Evolutionary conservation across 2,888 invertebrate genomes (phyloP).

Genomic region (Anthophora plumipes): DNA sequence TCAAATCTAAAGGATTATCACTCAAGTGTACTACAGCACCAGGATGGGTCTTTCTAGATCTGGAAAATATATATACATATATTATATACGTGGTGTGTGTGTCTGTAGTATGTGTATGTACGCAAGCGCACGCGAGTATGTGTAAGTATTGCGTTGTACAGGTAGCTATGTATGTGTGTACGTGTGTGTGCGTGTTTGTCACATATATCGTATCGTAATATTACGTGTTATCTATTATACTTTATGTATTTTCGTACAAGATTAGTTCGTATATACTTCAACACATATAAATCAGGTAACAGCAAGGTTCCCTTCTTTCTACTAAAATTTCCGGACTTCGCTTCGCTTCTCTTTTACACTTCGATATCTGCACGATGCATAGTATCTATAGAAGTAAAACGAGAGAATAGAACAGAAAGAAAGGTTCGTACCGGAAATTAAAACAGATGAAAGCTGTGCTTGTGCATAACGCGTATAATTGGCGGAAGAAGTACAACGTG

Average conservation of each 20-base stretch:
- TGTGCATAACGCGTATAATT: constrained; percentile 22
- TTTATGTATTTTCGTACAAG: constrained; percentile 35
- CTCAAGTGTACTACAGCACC: constrained; percentile 98
- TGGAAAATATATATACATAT: constrained; percentile 86
- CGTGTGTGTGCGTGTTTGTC: no score
- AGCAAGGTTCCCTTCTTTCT: not conserved
- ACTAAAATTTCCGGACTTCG: not conserved
- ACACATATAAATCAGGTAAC: not conserved
- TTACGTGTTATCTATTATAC: constrained; percentile 35
- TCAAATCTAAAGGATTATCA: constrained; percentile 98
- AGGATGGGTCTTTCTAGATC: constrained; percentile 97
- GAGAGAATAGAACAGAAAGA: not conserved
- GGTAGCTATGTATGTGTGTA: not conserved
- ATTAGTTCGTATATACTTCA: constrained; percentile 43
- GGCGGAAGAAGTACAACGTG: no score
- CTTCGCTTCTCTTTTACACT: not conserved
- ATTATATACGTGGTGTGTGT: constrained; percentile 51
- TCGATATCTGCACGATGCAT: not conserved
- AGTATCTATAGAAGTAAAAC: not conserved
- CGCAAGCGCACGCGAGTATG: constrained; percentile 18
- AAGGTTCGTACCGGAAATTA: constrained; percentile 6
- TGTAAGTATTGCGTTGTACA: constrained; percentile 9
- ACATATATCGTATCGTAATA: not conserved
- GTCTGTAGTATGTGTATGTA: constrained; percentile 7
- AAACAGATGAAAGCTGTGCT: constrained; percentile 42